These are phyloP conservation scores for Lepidostoma basale DNA, from an alignment of 1,140 invertebrate genomes.

Conservation along the genomic window DNA sequence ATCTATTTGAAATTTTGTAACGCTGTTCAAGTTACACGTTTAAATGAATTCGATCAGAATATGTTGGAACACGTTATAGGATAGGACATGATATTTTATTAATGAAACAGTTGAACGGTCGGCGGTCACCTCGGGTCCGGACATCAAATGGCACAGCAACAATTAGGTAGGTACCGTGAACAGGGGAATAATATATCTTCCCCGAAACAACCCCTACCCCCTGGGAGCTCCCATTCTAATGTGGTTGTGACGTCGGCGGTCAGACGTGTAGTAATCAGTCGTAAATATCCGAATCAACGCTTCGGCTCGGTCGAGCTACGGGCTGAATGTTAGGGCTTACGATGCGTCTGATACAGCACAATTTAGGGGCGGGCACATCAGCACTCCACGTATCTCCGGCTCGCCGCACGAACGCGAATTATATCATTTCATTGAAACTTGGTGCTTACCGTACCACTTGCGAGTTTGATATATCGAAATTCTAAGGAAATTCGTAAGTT, in stretches of 20 bases:
- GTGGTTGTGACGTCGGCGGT: conserved; percentile 13
- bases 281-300: conserved; percentile 23
- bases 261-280: conserved; percentile 18
- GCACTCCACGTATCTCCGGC: no score
- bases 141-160: not conserved
- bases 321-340: not conserved
- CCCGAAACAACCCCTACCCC: not conserved
- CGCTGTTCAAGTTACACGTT: no score
- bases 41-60: no score
- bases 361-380: no score
- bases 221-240: not conserved
- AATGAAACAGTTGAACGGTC: not conserved
- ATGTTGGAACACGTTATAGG: no score
- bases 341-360: not conserved
- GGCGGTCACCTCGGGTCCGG: not conserved
- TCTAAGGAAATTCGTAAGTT: no score
- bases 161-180: conserved; percentile 3
- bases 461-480: no score
- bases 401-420: no score
- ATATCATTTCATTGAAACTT: no score
- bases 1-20: no score
- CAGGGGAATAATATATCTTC: conserved; percentile 14
- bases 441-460: no score
- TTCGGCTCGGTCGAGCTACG: not conserved
- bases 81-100: no score